Percentiles rank a stretch among this genome's conserved stretches.
Evolutionary conservation across 1,140 invertebrate species (phyloP).

Genomic region (Psilanteris sp.): DNA sequence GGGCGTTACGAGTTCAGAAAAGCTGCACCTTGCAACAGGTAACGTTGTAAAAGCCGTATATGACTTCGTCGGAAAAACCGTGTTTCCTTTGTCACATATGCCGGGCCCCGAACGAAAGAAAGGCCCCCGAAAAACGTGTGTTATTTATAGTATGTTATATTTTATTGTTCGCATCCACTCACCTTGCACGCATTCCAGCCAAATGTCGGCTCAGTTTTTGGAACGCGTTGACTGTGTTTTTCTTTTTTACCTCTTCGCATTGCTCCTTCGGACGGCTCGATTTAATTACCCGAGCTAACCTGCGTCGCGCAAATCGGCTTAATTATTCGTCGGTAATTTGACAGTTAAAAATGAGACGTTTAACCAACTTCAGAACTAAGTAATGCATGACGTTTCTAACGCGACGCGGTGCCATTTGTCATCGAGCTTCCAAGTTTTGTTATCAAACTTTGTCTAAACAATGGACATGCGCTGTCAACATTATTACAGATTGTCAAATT

Average conservation of each 20-base stretch:
- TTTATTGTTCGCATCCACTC: slow-evolving; percentile 13
- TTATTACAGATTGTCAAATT: slow-evolving; percentile 29
- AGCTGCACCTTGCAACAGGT: slow-evolving; percentile 71
- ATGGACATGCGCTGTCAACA: slow-evolving; percentile 19
- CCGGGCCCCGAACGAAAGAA: slow-evolving; percentile 33
- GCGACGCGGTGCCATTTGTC: slow-evolving; percentile 3
- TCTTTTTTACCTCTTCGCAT: too few species aligned
- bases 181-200: too few species aligned
- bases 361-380: background rate
- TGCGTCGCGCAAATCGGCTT: too few species aligned
- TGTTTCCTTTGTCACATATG: slow-evolving; percentile 57
- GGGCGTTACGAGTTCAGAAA: slow-evolving; percentile 44
- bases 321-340: too few species aligned
- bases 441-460: slow-evolving; percentile 35
- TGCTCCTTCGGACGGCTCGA: too few species aligned
- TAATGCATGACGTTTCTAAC: background rate
- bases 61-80: slow-evolving; percentile 57
- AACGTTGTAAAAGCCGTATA: slow-evolving; percentile 69
- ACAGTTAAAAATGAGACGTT: background rate
- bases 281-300: too few species aligned
- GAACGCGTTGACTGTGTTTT: too few species aligned
- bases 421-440: slow-evolving; percentile 21
- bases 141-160: slow-evolving; percentile 41
- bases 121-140: slow-evolving; percentile 14
- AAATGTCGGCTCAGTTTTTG: too few species aligned